Percentiles rank a stretch among this genome's conserved stretches.
Evolutionary conservation across 2,113 vertebrate species (phyloP).

Genomic region (Ailurus styani): DNA sequence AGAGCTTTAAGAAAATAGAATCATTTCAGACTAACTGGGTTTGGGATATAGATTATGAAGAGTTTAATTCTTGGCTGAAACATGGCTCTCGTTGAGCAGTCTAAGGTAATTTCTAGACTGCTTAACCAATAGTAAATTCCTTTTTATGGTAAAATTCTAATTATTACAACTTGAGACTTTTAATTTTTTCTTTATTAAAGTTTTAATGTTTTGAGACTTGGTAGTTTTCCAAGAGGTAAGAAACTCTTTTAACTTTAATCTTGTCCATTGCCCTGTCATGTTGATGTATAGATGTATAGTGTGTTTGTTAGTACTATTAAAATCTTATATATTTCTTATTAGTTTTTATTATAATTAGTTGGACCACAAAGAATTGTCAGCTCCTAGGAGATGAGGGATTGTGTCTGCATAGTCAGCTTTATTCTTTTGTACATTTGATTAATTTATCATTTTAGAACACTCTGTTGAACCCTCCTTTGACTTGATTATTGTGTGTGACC

Average conservation of each 20-base stretch:
- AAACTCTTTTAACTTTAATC: constrained; percentile 5
- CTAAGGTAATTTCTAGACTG: background rate
- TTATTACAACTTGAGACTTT: background rate
- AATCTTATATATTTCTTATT: constrained; percentile 56
- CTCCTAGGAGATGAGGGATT: constrained; percentile 50
- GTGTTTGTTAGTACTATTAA: constrained; percentile 47
- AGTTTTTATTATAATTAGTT: constrained; percentile 65
- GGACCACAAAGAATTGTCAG: constrained; percentile 42
- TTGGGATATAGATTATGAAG: background rate
- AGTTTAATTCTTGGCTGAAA: constrained; percentile 2
- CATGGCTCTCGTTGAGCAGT: background rate
- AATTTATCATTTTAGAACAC: constrained; percentile 61
- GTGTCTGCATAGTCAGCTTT: constrained; percentile 19
- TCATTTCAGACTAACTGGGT: background rate
- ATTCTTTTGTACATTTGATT: constrained; percentile 36
- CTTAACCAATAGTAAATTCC: background rate
- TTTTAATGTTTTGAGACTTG: constrained; percentile 16
- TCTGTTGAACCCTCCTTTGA: background rate
- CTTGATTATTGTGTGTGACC: constrained; percentile 43
- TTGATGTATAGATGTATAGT: constrained; percentile 52
- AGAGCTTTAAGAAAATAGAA: background rate
- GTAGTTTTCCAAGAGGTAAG: constrained; percentile 28
- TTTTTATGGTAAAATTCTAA: constrained; percentile 30
- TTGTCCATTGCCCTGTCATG: background rate
- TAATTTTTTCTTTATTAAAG: background rate